A percentile compares a stretch with the other conserved stretches of the same genome.
phyloP scores from a whole-genome alignment of 2,888 invertebrate genomes.

The Dilophus febrilis region DNA sequence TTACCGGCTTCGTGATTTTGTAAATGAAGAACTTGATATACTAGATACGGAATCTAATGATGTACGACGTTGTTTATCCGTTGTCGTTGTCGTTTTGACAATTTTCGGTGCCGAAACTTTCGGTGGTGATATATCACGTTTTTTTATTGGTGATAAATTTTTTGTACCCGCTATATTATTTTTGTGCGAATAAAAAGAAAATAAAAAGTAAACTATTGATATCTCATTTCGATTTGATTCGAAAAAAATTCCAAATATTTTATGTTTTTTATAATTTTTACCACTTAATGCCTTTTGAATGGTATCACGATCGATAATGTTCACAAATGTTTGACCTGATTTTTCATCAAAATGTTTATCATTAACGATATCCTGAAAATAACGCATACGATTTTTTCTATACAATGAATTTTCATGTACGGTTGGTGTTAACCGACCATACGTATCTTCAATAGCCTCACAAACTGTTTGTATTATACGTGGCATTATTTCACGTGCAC shows the following conservation, averaged over 20 bases:
- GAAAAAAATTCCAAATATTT: conserved; percentile 22
- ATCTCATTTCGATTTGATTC: too few species aligned
- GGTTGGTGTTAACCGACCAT: conserved; percentile 49
- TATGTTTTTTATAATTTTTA: too few species aligned
- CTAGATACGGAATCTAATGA: conserved; percentile 18
- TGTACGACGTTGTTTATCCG: conserved; percentile 8
- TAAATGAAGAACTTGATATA: conserved; percentile 19
- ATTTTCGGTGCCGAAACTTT: conserved; percentile 33
- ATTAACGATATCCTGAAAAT: conserved; percentile 45
- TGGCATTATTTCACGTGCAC: conserved; percentile 35
- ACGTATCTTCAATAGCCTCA: conserved; percentile 55
- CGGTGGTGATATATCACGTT: conserved; percentile 38
- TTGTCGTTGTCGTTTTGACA: too few species aligned
- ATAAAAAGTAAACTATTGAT: too few species aligned
- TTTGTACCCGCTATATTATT: background rate
- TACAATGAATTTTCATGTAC: conserved; percentile 51
- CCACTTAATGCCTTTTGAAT: conserved; percentile 16
- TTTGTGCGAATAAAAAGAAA: too few species aligned
- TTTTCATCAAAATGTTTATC: conserved; percentile 48
- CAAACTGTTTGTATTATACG: conserved; percentile 36
- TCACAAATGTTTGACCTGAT: conserved; percentile 35
- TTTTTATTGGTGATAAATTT: conserved; percentile 6
- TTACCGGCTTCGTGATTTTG: background rate
- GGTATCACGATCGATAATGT: conserved; percentile 30
- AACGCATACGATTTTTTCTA: conserved; percentile 41